A percentile compares a stretch with the other conserved stretches of the same genome.
Evolutionary conservation across 2,888 invertebrate species (phyloP).

Genomic region (Meiosimyza decipiens): DNA sequence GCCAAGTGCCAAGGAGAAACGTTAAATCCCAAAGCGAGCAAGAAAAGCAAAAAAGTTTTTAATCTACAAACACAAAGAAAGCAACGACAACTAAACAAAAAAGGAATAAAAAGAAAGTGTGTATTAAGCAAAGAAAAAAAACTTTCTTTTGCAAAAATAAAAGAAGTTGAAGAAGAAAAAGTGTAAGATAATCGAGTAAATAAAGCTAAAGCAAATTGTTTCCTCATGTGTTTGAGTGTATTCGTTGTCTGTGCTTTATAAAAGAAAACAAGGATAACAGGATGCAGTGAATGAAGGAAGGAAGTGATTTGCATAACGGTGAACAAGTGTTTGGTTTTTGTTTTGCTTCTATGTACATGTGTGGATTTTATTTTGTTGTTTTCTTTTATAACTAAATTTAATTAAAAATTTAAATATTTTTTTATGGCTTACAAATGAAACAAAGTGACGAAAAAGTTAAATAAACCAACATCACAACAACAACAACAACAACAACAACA

Average conservation of each 20-base stretch:
- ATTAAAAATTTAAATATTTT: no score
- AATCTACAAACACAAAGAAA: constrained; percentile 17
- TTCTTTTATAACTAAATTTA: no score
- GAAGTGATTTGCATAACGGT: constrained; percentile 14
- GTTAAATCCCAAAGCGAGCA: background rate
- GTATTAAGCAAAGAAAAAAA: constrained; percentile 10
- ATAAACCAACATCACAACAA: background rate
- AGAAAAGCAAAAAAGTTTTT: background rate
- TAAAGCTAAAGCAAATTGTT: constrained; percentile 11
- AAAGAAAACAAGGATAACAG: constrained; percentile 17
- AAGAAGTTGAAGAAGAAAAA: constrained; percentile 10
- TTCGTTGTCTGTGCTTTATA: background rate
- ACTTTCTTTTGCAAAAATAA: constrained; percentile 4
- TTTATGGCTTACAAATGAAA: background rate
- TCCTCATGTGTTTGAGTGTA: background rate
- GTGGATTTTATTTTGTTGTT: background rate
- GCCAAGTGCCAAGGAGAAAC: constrained; percentile 3
- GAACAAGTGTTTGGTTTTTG: constrained; percentile 32
- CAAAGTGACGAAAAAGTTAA: background rate
- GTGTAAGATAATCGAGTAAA: constrained; percentile 13
- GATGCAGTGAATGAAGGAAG: constrained; percentile 16
- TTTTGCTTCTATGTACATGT: background rate
- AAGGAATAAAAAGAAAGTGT: constrained; percentile 28
- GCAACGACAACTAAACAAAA: constrained; percentile 20
- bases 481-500: background rate